A percentile compares a stretch with the other conserved stretches of the same genome.
phyloP scores from a whole-genome alignment of 2,888 invertebrate genomes.

The Tetragonula carbonaria region DNA sequence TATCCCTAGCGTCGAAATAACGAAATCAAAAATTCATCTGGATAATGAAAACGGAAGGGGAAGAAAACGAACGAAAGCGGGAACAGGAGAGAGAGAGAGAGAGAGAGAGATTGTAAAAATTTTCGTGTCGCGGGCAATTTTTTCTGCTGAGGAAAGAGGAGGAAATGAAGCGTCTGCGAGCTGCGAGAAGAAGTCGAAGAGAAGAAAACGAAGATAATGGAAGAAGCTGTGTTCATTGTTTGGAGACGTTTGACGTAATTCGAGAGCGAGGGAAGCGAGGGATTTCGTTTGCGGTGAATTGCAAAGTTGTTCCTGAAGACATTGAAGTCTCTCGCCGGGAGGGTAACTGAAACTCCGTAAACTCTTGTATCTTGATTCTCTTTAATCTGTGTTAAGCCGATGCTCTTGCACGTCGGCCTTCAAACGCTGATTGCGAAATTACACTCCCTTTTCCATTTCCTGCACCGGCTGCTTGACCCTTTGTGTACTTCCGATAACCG shows the following conservation, averaged over 20 bases:
- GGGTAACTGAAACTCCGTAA: background rate
- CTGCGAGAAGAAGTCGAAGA: background rate
- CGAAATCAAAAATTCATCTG: no score
- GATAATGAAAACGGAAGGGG: no score
- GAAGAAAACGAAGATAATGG: background rate
- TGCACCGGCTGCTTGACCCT: background rate
- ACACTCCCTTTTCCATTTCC: background rate
- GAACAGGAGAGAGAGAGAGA: background rate
- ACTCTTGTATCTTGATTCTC: conserved; percentile 2
- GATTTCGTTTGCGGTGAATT: background rate
- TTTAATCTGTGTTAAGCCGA: conserved; percentile 1
- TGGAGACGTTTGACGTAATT: background rate
- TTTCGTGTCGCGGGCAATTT: background rate
- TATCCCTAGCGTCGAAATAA: no score
- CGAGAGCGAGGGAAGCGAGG: background rate
- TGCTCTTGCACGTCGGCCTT: background rate
- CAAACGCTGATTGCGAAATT: background rate
- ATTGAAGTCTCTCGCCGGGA: background rate
- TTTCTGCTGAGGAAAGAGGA: background rate
- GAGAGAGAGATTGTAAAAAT: background rate
- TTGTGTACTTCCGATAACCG: background rate
- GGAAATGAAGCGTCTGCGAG: background rate
- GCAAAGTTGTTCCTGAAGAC: background rate
- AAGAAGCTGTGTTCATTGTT: background rate
- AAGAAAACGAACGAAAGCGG: no score